These are phyloP conservation scores for Solenodon paradoxus DNA, from an alignment of 2,113 vertebrate species.

Conservation along the genomic window DNA sequence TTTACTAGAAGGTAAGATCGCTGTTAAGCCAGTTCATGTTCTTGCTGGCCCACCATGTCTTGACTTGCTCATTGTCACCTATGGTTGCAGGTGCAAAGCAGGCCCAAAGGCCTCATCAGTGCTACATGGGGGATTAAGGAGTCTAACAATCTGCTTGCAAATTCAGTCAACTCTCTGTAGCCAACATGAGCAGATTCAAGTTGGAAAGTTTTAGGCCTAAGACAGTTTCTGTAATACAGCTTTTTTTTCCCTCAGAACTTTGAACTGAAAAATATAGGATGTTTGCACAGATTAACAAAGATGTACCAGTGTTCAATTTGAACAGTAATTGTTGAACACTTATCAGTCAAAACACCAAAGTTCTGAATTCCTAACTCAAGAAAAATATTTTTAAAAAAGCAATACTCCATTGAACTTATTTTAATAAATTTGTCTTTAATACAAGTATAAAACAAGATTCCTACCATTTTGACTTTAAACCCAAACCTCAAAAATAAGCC, in stretches of 20 bases:
- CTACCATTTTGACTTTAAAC: constrained; percentile 49
- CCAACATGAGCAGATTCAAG: background rate
- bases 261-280: background rate
- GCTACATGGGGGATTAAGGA: background rate
- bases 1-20: background rate
- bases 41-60: background rate
- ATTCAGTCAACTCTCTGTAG: background rate
- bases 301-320: background rate
- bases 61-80: background rate
- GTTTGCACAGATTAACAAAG: background rate
- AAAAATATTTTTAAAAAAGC: constrained; percentile 40
- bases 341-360: background rate
- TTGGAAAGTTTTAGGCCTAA: background rate
- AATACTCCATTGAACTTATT: constrained; percentile 24
- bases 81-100: background rate
- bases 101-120: background rate
- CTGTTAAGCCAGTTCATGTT: background rate
- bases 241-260: background rate
- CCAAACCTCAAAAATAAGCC: constrained; percentile 45
- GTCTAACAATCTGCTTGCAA: background rate
- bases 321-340: background rate
- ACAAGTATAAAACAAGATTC: constrained; percentile 50
- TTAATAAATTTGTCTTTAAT: constrained; percentile 66
- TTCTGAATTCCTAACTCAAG: constrained; percentile 27
- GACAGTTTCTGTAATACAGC: background rate